Evolutionary conservation across 1,140 invertebrate species (phyloP), one percentile per base, ranked within the genome.

Genomic region (Chionoecetes opilio): DNA sequence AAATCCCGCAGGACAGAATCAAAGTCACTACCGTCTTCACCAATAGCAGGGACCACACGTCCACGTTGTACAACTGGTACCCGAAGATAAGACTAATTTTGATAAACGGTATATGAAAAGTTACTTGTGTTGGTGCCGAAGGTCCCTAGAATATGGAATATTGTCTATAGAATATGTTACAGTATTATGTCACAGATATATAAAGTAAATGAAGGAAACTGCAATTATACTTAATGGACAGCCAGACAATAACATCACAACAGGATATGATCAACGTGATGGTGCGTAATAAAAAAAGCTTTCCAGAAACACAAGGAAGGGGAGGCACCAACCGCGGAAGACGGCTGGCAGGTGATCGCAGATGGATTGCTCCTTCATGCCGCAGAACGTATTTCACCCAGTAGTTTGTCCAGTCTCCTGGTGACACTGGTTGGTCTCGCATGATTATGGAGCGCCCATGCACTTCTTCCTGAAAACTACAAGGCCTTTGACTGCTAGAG

Each of bases 311-410:
- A 53, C 11, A 2, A 53, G 46, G 46, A 17, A 9, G 9, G 21
- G 46, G 46, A 53, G 11, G 46, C 46, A 53, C 85, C 32, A 2
- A 87, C 92, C 92, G 86, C 21, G 92, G 37, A 38, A 93, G 29
- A 29, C 86, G 35, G 31, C 41, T 29, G 92, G 38, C 92, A 14
- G 92, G 91, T 0, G 97, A 97, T 95, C 97, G 97, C 8, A 97
- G 96, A 96, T 97, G 97, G 63, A 96, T 94, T 0, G 97, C 97
- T n/a, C 97, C 97, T 53, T 97, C 97, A 94, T 97, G 97, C 41
- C 97, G 96, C 38, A 98, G 97, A 17, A 97, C 97, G 96, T 97
- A 97, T 96, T 98, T 97, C 11, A 97, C 97, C 97, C 97, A 98
- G 97, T 93, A 95, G 9, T 29, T 91, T 84, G 95, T 75, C 82